These are phyloP conservation scores for Aphelinus atriplicis DNA, from an alignment of 1,140 invertebrate species.

Conservation along the genomic window DNA sequence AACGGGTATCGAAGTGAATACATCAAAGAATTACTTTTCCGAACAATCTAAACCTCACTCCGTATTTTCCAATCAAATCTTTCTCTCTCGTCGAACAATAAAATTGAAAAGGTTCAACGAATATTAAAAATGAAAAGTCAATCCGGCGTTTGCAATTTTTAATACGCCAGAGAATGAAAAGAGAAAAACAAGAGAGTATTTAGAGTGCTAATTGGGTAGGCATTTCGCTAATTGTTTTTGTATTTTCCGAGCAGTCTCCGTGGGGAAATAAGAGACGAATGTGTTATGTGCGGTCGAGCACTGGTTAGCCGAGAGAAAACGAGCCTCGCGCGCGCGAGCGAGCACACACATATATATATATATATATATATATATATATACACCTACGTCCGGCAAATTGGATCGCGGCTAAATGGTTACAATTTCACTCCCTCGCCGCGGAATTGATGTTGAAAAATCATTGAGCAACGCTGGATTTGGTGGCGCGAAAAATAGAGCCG, in stretches of 20 bases:
- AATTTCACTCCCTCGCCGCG: slow-evolving; percentile 19
- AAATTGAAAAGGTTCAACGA: too few species aligned
- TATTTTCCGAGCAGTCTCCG: slow-evolving; percentile 12
- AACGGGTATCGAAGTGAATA: too few species aligned
- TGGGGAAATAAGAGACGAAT: slow-evolving; percentile 42
- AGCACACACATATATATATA: not conserved
- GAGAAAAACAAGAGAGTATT: slow-evolving; percentile 38
- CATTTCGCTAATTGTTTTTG: slow-evolving; percentile 29
- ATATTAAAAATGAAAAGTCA: too few species aligned
- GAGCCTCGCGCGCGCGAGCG: not conserved
- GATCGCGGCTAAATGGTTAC: slow-evolving; percentile 46
- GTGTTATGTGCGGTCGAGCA: slow-evolving; percentile 22
- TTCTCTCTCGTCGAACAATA: too few species aligned
- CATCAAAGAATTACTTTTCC: too few species aligned
- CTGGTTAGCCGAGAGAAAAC: slow-evolving; percentile 26
- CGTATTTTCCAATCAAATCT: too few species aligned
- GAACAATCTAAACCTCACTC: too few species aligned
- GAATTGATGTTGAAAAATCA: slow-evolving; percentile 47
- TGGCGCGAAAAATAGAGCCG: slow-evolving; percentile 22
- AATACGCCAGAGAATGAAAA: too few species aligned
- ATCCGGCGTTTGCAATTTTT: too few species aligned
- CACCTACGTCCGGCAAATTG: slow-evolving; percentile 36
- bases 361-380: too few species aligned
- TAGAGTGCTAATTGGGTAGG: slow-evolving; percentile 1
- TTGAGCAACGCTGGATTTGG: slow-evolving; percentile 10